Evolutionary conservation across 2,888 invertebrate genomes (phyloP).

Genomic region (Nematopogon swammerdamellus): DNA sequence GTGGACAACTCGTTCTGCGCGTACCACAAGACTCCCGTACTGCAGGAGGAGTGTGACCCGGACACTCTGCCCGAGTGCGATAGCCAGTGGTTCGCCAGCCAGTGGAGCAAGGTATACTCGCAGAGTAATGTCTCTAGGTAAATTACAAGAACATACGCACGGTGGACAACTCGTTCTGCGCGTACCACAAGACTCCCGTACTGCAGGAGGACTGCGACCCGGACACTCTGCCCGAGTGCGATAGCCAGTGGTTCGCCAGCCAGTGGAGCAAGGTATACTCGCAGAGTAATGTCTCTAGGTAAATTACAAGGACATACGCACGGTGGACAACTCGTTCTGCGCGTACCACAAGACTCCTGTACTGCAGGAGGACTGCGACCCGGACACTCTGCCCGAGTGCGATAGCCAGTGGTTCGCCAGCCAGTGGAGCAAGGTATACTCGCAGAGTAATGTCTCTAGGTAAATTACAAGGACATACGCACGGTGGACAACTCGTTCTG

Average conservation of each 20-base stretch:
- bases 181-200: slow-evolving; percentile 59
- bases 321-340: too few relatives aligned
- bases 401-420: slow-evolving; percentile 84
- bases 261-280: slow-evolving; percentile 94
- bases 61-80: slow-evolving; percentile 61
- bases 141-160: too few relatives aligned
- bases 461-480: too few relatives aligned
- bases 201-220: slow-evolving; percentile 64
- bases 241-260: slow-evolving; percentile 83
- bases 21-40: slow-evolving; percentile 58
- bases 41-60: slow-evolving; percentile 64
- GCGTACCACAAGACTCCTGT: slow-evolving; percentile 61
- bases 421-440: slow-evolving; percentile 92
- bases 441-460: too few relatives aligned
- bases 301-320: too few relatives aligned
- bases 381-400: slow-evolving; percentile 57
- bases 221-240: slow-evolving; percentile 58
- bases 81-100: slow-evolving; percentile 83
- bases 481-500: too few relatives aligned
- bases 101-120: slow-evolving; percentile 94
- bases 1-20: slow-evolving; percentile 56
- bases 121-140: too few relatives aligned
- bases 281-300: too few relatives aligned
- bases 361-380: slow-evolving; percentile 63
- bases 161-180: too few relatives aligned